Conservation (phyloP, 2,797 vertebrate genomes). For the Pipistrellus nathusii region DNA sequence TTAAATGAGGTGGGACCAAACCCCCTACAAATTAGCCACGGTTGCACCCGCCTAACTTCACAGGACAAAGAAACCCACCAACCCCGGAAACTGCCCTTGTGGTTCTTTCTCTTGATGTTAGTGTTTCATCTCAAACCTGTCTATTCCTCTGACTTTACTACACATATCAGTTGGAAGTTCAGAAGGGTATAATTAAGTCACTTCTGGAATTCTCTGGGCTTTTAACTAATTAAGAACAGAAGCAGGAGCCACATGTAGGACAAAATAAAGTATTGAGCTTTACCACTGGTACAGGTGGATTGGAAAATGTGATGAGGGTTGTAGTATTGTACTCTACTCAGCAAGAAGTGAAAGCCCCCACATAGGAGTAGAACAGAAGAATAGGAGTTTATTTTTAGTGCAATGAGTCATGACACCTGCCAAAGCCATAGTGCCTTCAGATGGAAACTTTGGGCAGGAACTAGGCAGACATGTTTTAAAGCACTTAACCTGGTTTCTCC, state of each 20-base stretch:
- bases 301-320: conserved; percentile 26
- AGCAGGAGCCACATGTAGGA: neutral
- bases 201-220: neutral
- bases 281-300: neutral
- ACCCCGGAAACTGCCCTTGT: neutral
- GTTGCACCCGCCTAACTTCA: too few relatives aligned
- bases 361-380: conserved; percentile 29
- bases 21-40: too few relatives aligned
- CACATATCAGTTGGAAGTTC: neutral
- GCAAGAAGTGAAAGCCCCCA: conserved; percentile 47
- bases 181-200: neutral
- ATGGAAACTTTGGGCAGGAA: conserved; percentile 29
- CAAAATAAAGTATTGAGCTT: conserved; percentile 15
- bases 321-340: neutral
- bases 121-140: conserved; percentile 41
- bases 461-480: conserved; percentile 5
- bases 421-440: neutral
- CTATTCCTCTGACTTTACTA: neutral
- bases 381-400: neutral
- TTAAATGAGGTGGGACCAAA: too few relatives aligned
- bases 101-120: conserved; percentile 50
- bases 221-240: conserved; percentile 51
- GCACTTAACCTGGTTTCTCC: neutral
- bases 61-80: too few relatives aligned
- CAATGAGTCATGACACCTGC: conserved; percentile 6